phyloP scores from a whole-genome alignment of 2,888 invertebrate species.

The Ptychoptera contaminata region DNA sequence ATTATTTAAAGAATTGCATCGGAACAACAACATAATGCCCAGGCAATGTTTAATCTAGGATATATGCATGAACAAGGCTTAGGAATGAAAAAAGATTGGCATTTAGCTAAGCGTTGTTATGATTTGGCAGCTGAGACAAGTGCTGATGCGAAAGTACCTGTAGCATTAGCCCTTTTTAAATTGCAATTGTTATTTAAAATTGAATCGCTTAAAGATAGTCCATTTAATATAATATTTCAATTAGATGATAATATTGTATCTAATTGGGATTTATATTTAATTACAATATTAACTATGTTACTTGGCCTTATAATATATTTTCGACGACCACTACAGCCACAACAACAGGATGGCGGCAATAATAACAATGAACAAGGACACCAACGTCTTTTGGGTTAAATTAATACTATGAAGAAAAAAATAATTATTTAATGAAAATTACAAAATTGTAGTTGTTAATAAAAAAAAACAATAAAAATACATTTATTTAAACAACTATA shows the following conservation, averaged over 20 bases:
- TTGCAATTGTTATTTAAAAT: slow-evolving; percentile 59
- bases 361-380: not conserved
- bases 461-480: no score
- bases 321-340: slow-evolving; percentile 40
- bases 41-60: slow-evolving; percentile 97
- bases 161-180: slow-evolving; percentile 76
- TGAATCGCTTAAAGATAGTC: slow-evolving; percentile 56
- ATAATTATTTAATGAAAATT: no score
- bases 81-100: slow-evolving; percentile 76
- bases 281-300: slow-evolving; percentile 65
- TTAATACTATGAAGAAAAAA: no score
- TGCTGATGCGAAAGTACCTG: slow-evolving; percentile 86
- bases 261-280: slow-evolving; percentile 90
- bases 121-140: slow-evolving; percentile 90
- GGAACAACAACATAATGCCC: slow-evolving; percentile 89
- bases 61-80: slow-evolving; percentile 99
- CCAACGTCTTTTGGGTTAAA: no score
- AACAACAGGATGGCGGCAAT: slow-evolving; percentile 7
- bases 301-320: slow-evolving; percentile 70
- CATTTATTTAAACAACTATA: no score
- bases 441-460: no score
- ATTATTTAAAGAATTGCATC: slow-evolving; percentile 53
- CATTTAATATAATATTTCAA: slow-evolving; percentile 43
- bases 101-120: slow-evolving; percentile 94
- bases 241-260: slow-evolving; percentile 58